Conservation (phyloP, 37 sponge, comb jelly and placozoan species). For the Cladorhizidae sp. region DNA sequence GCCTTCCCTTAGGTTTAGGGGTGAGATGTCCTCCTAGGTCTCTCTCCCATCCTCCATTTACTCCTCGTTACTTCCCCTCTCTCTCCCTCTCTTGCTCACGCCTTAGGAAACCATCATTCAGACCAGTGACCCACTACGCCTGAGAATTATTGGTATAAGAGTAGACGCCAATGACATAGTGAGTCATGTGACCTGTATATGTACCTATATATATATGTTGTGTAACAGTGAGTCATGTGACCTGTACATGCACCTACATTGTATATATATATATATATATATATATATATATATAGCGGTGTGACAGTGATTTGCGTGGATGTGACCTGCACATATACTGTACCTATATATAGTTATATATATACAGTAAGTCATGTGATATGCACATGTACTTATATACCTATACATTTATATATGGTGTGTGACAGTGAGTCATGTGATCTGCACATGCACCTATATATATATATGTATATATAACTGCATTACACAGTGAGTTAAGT, state of each 20-base stretch:
- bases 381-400: too few species aligned
- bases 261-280: background rate
- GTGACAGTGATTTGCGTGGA: too few species aligned
- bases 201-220: background rate
- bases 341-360: too few species aligned
- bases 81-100: background rate
- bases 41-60: background rate
- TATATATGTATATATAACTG: too few species aligned
- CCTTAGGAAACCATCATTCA: slow-evolving; percentile 90
- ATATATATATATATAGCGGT: background rate
- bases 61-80: background rate
- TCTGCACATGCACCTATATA: too few species aligned
- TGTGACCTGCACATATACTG: too few species aligned
- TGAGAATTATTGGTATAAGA: slow-evolving; percentile 93
- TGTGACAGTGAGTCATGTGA: too few species aligned
- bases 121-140: slow-evolving; percentile 83
- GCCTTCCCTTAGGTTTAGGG: background rate
- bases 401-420: too few species aligned
- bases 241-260: background rate
- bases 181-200: slow-evolving; percentile 16
- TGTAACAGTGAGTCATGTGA: slow-evolving; percentile 77
- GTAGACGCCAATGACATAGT: slow-evolving; percentile 97
- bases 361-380: too few species aligned
- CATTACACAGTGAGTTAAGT: too few species aligned
- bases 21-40: background rate